These are phyloP conservation scores for Amblyopsis hoosieri DNA, from an alignment of 2,797 vertebrate species.

Conservation along the genomic window DNA sequence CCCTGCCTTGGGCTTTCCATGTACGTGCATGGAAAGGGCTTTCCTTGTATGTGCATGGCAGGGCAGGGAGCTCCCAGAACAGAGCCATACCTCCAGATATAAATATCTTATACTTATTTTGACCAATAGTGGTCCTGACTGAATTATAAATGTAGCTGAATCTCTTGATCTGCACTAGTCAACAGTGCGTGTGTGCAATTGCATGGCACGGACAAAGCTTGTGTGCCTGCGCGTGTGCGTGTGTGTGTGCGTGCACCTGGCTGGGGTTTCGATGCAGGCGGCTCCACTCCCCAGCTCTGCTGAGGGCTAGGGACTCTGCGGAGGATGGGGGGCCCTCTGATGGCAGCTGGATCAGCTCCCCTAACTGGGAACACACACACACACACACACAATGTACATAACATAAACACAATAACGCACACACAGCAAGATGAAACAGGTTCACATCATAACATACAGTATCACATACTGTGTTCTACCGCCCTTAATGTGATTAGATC, in stretches of 20 bases:
- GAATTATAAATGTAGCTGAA: too few species aligned
- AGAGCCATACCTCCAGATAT: too few species aligned
- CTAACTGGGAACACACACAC: constrained; percentile 80
- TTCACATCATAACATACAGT: too few species aligned
- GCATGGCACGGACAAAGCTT: neutral
- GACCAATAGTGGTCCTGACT: too few species aligned
- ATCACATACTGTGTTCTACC: too few species aligned
- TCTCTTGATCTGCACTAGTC: too few species aligned
- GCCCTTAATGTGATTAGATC: too few species aligned
- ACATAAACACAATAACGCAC: neutral
- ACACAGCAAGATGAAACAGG: constrained; percentile 44
- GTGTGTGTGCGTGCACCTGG: constrained; percentile 51
- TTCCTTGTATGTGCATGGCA: too few species aligned
- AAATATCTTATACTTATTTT: too few species aligned
- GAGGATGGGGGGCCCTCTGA: constrained; percentile 76
- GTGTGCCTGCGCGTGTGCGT: constrained; percentile 4
- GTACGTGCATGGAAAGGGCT: too few species aligned
- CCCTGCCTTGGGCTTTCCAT: too few species aligned
- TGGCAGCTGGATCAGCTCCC: constrained; percentile 85
- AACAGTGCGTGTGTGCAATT: neutral
- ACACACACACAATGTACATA: neutral
- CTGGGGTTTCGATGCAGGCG: constrained; percentile 55
- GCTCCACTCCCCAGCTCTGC: constrained; percentile 53
- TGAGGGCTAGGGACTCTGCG: constrained; percentile 77
- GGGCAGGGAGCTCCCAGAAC: too few species aligned